Conservation (phyloP, 2,113 vertebrate species). For the Mustela lutreola region DNA sequence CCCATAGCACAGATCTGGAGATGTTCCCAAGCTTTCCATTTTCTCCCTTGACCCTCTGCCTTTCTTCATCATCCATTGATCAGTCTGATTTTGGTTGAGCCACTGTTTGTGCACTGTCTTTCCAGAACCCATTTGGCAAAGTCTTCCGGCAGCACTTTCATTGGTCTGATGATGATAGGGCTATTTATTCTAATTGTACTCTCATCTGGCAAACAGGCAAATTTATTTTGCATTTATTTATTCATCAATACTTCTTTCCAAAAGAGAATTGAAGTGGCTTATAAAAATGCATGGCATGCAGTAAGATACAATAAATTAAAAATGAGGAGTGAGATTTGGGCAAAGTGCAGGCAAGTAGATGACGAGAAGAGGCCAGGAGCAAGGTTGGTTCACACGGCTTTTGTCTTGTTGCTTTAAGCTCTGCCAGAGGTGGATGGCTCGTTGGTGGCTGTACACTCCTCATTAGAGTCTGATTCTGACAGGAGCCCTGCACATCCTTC, state of each 20-base stretch:
- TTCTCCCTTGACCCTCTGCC: not conserved
- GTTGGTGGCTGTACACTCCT: not conserved
- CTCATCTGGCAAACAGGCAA: slow-evolving; percentile 23
- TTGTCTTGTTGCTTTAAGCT: not conserved
- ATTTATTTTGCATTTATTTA: slow-evolving; percentile 71
- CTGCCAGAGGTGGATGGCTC: not conserved
- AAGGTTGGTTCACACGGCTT: not conserved
- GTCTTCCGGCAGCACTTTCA: not conserved
- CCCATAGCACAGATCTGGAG: not conserved
- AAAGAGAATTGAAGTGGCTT: slow-evolving; percentile 65
- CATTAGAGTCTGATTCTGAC: not conserved
- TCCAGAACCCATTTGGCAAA: slow-evolving; percentile 45
- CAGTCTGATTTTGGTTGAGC: not conserved
- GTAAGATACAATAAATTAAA: slow-evolving; percentile 65
- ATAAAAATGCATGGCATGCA: slow-evolving; percentile 32
- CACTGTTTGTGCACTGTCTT: not conserved
- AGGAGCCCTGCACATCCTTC: not conserved
- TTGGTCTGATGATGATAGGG: not conserved
- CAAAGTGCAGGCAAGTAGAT: not conserved
- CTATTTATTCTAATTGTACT: not conserved
- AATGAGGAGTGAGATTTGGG: slow-evolving; percentile 17
- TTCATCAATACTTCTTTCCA: slow-evolving; percentile 59
- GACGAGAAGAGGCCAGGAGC: not conserved
- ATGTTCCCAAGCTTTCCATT: not conserved
- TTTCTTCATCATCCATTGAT: not conserved